Percentiles rank a stretch among this genome's conserved stretches.
phyloP scores from a whole-genome alignment of 1,140 invertebrate species.

The Trichonephila clavata region DNA sequence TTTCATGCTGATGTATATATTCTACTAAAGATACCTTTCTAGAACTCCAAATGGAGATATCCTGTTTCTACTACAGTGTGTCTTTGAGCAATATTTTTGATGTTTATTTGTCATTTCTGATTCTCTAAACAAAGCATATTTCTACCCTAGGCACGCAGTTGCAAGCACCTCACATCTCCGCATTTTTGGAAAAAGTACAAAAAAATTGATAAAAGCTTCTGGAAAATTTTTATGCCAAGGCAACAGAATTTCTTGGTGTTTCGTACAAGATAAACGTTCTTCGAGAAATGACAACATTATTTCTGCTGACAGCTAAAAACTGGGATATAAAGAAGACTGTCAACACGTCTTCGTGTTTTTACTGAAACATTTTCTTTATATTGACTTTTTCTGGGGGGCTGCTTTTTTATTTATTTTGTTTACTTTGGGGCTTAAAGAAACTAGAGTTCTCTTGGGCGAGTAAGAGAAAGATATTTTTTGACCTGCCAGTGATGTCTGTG shows the following conservation, averaged over 20 bases:
- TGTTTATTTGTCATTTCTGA: constrained; percentile 30
- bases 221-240: constrained; percentile 42
- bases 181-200: not conserved
- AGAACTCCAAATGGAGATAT: not conserved
- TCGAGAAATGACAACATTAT: constrained; percentile 71
- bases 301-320: constrained; percentile 72
- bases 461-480: constrained; percentile 44
- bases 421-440: not conserved
- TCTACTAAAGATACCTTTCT: not conserved
- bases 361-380: constrained; percentile 66
- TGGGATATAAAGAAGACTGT: constrained; percentile 69
- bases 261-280: constrained; percentile 67
- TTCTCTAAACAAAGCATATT: constrained; percentile 59
- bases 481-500: constrained; percentile 38
- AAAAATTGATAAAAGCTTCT: constrained; percentile 46
- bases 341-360: constrained; percentile 69
- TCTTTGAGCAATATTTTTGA: constrained; percentile 4
- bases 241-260: constrained; percentile 55
- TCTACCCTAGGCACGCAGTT: not conserved
- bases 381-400: constrained; percentile 33
- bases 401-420: not conserved
- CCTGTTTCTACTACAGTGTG: too few relatives aligned
- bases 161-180: not conserved
- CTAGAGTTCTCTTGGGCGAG: not conserved
- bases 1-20: not conserved